Conservation (phyloP, 92 coral and sea anemone species). For the Metridium senile region DNA sequence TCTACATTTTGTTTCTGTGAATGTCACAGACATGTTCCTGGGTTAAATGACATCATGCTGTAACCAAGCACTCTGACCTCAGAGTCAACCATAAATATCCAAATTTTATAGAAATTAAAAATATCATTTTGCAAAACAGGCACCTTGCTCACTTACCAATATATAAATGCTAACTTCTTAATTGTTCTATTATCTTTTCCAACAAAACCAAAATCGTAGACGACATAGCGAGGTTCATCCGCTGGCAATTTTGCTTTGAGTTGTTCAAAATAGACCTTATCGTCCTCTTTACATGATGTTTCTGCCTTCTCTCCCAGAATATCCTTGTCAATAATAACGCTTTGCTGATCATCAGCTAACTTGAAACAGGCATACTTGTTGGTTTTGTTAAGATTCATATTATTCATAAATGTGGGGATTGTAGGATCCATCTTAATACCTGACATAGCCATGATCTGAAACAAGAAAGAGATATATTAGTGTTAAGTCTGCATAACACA, state of each 20-base stretch:
- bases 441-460: slow-evolving; percentile 30
- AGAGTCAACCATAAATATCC: too few species aligned
- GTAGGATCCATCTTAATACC: slow-evolving; percentile 32
- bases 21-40: too few species aligned
- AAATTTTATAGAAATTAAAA: too few species aligned
- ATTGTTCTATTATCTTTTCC: slow-evolving; percentile 31
- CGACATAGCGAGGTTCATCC: slow-evolving; percentile 39
- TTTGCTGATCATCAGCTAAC: slow-evolving; percentile 26
- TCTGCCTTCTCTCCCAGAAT: background rate
- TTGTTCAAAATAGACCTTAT: slow-evolving; percentile 24
- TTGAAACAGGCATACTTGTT: slow-evolving; percentile 42
- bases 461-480: background rate
- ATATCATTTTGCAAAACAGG: too few species aligned
- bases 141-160: slow-evolving; percentile 36
- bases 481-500: background rate
- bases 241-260: slow-evolving; percentile 9
- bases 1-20: too few species aligned
- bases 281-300: slow-evolving; percentile 18
- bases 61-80: too few species aligned
- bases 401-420: slow-evolving; percentile 9
- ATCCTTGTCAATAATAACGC: slow-evolving; percentile 17
- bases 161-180: slow-evolving; percentile 32
- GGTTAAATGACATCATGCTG: too few species aligned
- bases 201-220: slow-evolving; percentile 39
- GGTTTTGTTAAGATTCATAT: slow-evolving; percentile 14